Evolutionary conservation across 2,888 invertebrate genomes (phyloP), one percentile per base, ranked within the genome.

Genomic region (Parnassius orleans): DNA sequence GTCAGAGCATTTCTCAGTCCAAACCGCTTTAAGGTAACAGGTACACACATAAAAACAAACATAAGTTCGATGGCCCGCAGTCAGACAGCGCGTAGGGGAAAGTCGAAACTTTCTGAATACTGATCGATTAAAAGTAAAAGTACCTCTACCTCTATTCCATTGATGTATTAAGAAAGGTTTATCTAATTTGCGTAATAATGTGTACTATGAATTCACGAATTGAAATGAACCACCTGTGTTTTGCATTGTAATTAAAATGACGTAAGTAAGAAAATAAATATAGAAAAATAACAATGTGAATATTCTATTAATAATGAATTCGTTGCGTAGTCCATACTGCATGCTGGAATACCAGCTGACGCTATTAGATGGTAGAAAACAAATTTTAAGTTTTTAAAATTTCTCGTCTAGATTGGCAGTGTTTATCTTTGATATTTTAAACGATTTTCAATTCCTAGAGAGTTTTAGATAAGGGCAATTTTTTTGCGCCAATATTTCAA

Each of bases 111-210:
- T 84, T 85, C 86, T 80, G 86, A 84, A 86, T 87, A 82, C 78
- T 83, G 80, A 86, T 86, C 77, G 80, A 83, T 83, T 83, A 83
- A 86, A 87, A 87, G 86, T 87, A 87, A 88, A 85, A 87, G 85
- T 84, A 71, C 61, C 64, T 68, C 66, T 84, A 71, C 61, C 64
- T 68, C 66, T 69, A 63, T 63, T 57, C 56, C 56, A 64, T 65
- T 65, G 71, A 65, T 70, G 69, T 77, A 76, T 75, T 70, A 71
- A 63, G 71, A 74, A 69, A 68, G 64, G 72, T 72, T 74, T 69
- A 70, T 65, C 59, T 66, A 72, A 76, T 81, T 79, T 78, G 76
- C 76, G 77, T 83, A 81, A 83, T 75, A 72, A 69, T 74, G 73
- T 72, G 68, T 72, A 73, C 74, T 71, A 68, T 68, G 71, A 72